These are phyloP conservation scores for Sarcophaga peregrina DNA, from an alignment of 1,140 invertebrate species.

Conservation along the genomic window DNA sequence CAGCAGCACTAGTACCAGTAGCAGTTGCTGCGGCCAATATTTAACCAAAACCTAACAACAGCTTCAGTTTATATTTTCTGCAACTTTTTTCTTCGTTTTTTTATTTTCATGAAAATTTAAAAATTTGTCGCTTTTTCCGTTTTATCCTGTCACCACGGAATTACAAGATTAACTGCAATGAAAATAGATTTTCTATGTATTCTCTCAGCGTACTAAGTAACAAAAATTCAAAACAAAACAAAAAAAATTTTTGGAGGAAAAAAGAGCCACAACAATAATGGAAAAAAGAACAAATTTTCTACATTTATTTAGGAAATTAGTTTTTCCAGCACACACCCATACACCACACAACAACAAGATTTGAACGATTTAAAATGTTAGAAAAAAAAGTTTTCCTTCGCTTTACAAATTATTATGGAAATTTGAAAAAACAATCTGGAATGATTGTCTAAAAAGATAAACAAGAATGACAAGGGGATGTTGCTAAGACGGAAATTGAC, in stretches of 20 bases:
- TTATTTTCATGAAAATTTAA: constrained; percentile 14
- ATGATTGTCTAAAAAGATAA: neutral
- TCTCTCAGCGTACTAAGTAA: neutral
- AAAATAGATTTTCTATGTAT: constrained; percentile 13
- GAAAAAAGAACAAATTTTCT: neutral
- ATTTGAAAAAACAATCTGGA: neutral
- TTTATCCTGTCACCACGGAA: constrained; percentile 9
- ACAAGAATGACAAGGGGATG: no score
- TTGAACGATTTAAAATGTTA: neutral
- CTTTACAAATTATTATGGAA: neutral
- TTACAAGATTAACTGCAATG: constrained; percentile 35
- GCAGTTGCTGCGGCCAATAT: no score
- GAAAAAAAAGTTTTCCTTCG: neutral
- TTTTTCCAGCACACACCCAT: neutral
- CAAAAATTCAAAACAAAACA: no score
- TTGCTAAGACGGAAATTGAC: no score
- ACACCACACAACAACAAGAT: neutral
- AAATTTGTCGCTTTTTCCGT: neutral
- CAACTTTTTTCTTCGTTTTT: neutral
- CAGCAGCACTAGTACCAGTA: no score
- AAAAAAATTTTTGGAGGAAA: neutral
- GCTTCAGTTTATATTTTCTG: no score
- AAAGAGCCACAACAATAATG: neutral
- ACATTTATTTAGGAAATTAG: neutral
- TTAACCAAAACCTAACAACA: no score